Base-by-base conservation (phyloP, 2,797 vertebrate genomes). In the Coracias cyanogaster region DNA sequence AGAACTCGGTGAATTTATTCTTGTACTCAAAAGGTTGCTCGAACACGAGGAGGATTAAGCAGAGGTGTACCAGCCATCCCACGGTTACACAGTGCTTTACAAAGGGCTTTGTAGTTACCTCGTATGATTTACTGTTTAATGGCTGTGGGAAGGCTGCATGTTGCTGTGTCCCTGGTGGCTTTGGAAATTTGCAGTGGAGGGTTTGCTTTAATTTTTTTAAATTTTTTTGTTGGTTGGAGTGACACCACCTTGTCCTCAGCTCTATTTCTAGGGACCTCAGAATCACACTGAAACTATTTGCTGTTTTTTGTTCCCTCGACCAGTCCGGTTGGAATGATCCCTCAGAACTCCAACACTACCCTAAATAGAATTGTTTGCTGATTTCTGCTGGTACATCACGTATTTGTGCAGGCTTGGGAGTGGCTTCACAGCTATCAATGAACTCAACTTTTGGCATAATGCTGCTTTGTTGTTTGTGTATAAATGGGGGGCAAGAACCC, bases 11-110 rank as follows among this genome's bases (percentile, higher is more conserved):
- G 91, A 48, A 41, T 91, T 89, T 72, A 18, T 61, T 69, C 43
- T 55, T 71, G 35, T 41, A 4, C 43, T 82, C 51, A 3, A 7
- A 64, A 20, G 25, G 29, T 26, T 24, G 28, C 28, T 58, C 15
- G 52, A 57, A 10, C 81, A 17, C 0, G 0, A 31, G 33, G 54
- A 46, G 29, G n/a, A 24, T 57, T 1, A 31, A 70, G 51, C 37
- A 73, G 71, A 37, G 33, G 24, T 45, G 49, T 57, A 0, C 2
- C 2, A 0, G 69, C 6, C 35, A 12, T 54, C 54, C 13, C 20
- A 4, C 16, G 11, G n/a, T 51, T 69, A 10, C 2, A 12, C 9
- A 28, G 1, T 7, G 51, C 26, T 71, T 61, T 65, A 12, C 12
- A 51, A 45, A 48, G 48, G 46, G 22, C 69, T 83, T 60, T n/a